Base-by-base conservation (phyloP, 1,140 invertebrate species). In the Lordiphosa stackelbergi region DNA sequence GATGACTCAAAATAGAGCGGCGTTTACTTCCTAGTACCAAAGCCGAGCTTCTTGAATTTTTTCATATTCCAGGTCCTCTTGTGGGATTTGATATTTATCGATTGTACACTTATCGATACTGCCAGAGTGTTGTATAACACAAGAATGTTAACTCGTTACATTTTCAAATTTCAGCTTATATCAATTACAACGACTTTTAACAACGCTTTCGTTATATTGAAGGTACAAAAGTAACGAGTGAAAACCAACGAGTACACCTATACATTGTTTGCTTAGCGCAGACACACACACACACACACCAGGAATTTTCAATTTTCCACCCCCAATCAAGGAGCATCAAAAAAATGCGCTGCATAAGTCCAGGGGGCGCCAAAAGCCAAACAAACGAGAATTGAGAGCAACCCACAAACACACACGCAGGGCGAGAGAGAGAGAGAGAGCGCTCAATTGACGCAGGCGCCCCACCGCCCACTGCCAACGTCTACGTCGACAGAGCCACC, bases 401-500 rank as follows among this genome's bases (percentile, higher is more conserved):
- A 53, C 53, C 46, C 66, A 75, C 53, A 51, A 53, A 40, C 43
- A 55, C 53, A 34, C 7, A 24, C 24, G 19, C 19, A 19, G 19
- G 19, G 19, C 19, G 3, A 19, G 51, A 31, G 35, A 54, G 41
- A 19, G 7, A 54, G 8, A 45, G 63, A 55, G 36, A 43, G 53
- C 13, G 47, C 0, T 16, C 43, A 48, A 58, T 41, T 19, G 61
- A 64, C 58, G 70, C 56, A 58, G 35, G 56, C 66, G 54, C 51
- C 36, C 40, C 22, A 36, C 48, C 47, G 48, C 52, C 63, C 37
- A 45, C 53, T 58, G 45, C 41, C 49, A 52, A 38, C 66, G 22
- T 42, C 57, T 22, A 40, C 16, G 45, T n/a, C 12, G 9, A 36
- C 74, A 79, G 79, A 85, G 58, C 69, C 59, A 78, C 79, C 73